phyloP scores from a whole-genome alignment of 2,113 vertebrate genomes.

The Tragelaphus imberbis region DNA sequence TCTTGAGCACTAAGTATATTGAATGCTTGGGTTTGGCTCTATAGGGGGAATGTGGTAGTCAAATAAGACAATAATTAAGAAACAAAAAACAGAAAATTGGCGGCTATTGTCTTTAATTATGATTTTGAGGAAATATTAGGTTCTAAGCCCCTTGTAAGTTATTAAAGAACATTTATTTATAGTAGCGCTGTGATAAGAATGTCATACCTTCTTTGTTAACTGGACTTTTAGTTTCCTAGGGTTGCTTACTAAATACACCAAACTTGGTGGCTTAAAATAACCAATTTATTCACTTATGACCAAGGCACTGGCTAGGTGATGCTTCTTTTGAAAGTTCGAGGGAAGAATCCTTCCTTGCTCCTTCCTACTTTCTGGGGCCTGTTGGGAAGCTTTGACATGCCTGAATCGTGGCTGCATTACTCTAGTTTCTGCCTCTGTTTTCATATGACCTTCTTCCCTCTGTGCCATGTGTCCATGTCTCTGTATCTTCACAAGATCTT shows the following conservation, averaged over 20 bases:
- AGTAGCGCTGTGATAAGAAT: background rate
- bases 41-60: fast-evolving
- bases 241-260: background rate
- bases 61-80: background rate
- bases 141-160: background rate
- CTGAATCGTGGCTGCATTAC: background rate
- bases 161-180: background rate
- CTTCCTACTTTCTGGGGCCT: background rate
- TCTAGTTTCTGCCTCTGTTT: background rate
- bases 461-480: background rate
- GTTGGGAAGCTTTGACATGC: background rate
- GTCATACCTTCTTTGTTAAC: background rate
- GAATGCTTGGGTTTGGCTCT: background rate
- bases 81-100: background rate
- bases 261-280: background rate
- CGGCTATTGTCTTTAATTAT: background rate
- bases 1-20: background rate
- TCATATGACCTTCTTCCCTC: background rate
- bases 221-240: background rate
- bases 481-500: background rate
- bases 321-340: background rate
- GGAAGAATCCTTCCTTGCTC: background rate
- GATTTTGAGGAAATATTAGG: background rate
- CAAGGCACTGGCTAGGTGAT: fast-evolving
- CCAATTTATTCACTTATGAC: background rate